A percentile compares a stretch with the other conserved stretches of the same genome.
Conservation (phyloP, 2,113 vertebrate species). For the Pyrgilauda ruficollis region DNA sequence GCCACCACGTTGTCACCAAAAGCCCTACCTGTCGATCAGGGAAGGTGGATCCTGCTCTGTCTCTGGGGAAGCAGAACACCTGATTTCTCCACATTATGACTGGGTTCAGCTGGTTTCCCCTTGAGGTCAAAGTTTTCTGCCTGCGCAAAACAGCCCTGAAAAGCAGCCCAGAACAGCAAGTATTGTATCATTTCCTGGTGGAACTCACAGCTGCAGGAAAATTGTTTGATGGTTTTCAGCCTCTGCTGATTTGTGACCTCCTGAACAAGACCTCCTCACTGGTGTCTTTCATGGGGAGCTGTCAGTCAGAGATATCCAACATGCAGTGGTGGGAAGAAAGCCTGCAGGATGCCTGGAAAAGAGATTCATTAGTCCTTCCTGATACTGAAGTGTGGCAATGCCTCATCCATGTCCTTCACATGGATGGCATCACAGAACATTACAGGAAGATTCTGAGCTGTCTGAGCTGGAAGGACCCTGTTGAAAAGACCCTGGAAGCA, state of each 20-base stretch:
- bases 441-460: not conserved
- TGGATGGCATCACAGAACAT: not conserved
- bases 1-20: accelerated
- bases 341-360: not conserved
- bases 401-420: not conserved
- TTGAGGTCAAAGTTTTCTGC: not conserved
- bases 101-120: not conserved
- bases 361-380: not conserved
- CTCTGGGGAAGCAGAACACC: not conserved
- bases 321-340: not conserved
- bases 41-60: not conserved
- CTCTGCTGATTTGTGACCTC: not conserved
- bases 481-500: not conserved
- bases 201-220: not conserved
- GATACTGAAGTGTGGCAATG: not conserved
- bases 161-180: not conserved
- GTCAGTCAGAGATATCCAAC: not conserved
- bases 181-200: not conserved
- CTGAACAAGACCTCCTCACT: not conserved
- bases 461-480: not conserved
- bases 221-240: not conserved
- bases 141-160: not conserved
- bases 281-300: not conserved
- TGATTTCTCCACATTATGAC: not conserved
- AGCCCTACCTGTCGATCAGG: not conserved